Percentiles rank a stretch among this genome's conserved stretches.
Evolutionary conservation across 2,113 vertebrate genomes (phyloP).

Genomic region (Alouatta palliata): DNA sequence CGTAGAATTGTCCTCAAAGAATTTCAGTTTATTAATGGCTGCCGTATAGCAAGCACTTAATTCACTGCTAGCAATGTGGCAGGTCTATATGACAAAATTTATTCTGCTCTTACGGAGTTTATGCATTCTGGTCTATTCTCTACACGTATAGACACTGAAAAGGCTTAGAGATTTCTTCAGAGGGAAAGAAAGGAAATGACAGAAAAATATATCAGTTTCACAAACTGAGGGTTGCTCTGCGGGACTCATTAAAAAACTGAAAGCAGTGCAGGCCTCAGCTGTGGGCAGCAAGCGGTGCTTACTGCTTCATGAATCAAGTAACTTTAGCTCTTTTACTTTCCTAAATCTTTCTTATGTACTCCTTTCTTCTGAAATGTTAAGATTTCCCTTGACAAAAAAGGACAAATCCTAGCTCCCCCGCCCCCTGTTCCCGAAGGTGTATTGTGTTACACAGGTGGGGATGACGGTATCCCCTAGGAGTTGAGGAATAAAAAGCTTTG

Average conservation of each 20-base stretch:
- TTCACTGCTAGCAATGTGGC: background rate
- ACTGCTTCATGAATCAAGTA: background rate
- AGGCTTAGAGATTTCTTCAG: background rate
- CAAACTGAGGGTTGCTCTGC: background rate
- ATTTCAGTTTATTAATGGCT: background rate
- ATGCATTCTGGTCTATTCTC: background rate
- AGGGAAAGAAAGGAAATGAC: background rate
- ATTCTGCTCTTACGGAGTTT: background rate
- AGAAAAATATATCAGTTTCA: background rate
- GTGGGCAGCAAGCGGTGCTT: background rate
- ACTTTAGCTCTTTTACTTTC: background rate
- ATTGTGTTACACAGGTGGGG: background rate
- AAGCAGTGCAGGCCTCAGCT: background rate
- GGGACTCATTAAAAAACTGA: background rate
- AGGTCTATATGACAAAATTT: background rate
- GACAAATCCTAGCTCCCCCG: background rate
- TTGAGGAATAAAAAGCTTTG: background rate
- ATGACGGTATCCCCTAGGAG: background rate
- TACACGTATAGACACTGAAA: background rate
- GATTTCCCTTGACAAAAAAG: background rate
- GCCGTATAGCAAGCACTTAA: background rate
- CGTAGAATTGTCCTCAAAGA: background rate
- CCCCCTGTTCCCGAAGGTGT: background rate
- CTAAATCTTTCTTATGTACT: background rate
- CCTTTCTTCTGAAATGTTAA: background rate